Percentiles rank a stretch among this genome's conserved stretches.
Conservation (phyloP, 2,113 vertebrate species). For the Hylia prasina region DNA sequence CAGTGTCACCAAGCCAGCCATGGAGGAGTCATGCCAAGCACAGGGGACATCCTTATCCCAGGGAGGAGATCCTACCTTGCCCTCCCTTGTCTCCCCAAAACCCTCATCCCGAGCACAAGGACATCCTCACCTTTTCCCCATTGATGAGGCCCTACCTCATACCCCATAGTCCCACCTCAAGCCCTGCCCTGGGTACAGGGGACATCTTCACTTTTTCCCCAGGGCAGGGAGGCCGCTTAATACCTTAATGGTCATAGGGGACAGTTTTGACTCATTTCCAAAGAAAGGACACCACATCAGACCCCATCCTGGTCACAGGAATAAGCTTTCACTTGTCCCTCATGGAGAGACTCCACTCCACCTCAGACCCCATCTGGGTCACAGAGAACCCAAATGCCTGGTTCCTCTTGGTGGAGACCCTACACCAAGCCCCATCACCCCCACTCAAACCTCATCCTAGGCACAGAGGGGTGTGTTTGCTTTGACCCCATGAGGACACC, state of each 20-base stretch:
- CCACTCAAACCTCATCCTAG: neutral
- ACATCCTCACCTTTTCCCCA: neutral
- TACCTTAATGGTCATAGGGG: neutral
- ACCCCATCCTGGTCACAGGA: neutral
- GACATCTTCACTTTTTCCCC: neutral
- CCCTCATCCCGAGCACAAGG: neutral
- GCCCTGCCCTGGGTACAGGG: neutral
- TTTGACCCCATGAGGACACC: neutral
- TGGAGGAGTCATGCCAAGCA: neutral
- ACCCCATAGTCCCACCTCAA: fast-evolving
- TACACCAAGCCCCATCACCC: neutral
- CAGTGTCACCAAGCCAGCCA: neutral
- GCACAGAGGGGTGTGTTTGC: neutral
- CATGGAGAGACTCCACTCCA: neutral
- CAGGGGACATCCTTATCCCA: neutral
- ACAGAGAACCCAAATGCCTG: neutral
- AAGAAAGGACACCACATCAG: neutral
- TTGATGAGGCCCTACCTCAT: neutral
- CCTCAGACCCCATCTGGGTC: neutral
- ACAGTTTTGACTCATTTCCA: neutral
- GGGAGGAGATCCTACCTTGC: fast-evolving
- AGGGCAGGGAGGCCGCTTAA: neutral
- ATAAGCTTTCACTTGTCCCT: neutral
- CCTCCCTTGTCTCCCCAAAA: neutral
- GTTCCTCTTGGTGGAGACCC: neutral